Conservation (phyloP, 2,888 invertebrate genomes). For the Anoplius nigerrimus region DNA sequence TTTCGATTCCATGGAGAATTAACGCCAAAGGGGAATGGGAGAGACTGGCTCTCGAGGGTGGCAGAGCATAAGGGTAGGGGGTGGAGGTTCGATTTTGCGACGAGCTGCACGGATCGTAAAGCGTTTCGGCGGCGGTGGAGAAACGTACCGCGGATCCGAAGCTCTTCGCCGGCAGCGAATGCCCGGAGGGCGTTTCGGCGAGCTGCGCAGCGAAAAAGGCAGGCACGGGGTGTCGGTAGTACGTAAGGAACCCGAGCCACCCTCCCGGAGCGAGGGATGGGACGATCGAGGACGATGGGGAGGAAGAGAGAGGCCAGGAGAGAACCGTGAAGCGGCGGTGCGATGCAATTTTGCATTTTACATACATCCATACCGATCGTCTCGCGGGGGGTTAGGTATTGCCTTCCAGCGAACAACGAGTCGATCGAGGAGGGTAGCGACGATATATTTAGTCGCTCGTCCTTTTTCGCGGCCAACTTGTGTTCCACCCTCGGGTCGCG, state of each 20-base stretch:
- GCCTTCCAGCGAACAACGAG: slow-evolving; percentile 1
- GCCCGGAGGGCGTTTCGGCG: slow-evolving; percentile 41
- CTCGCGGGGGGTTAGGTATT: slow-evolving; percentile 18
- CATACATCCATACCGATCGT: slow-evolving; percentile 60
- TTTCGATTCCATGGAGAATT: slow-evolving; percentile 69
- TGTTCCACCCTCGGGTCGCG: not conserved
- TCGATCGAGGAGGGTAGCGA: slow-evolving; percentile 1
- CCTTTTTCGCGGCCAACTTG: not conserved
- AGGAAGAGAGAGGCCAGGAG: slow-evolving; percentile 37
- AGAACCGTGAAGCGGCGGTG: slow-evolving; percentile 25
- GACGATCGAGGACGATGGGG: slow-evolving; percentile 12
- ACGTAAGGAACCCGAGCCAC: not conserved
- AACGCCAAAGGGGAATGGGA: slow-evolving; percentile 50
- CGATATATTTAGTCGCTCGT: not conserved
- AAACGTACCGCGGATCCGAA: slow-evolving; percentile 54
- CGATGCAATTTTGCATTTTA: slow-evolving; percentile 64
- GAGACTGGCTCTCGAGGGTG: too few species aligned
- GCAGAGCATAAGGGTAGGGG: too few species aligned
- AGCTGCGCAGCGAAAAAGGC: not conserved
- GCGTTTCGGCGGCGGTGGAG: slow-evolving; percentile 61
- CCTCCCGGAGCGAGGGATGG: slow-evolving; percentile 24
- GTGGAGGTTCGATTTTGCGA: slow-evolving; percentile 66
- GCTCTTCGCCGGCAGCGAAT: slow-evolving; percentile 29
- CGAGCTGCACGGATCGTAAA: slow-evolving; percentile 55
- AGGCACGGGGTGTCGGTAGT: not conserved